Evolutionary conservation across 2,113 vertebrate species (phyloP).

Genomic region (Mesocricetus auratus): DNA sequence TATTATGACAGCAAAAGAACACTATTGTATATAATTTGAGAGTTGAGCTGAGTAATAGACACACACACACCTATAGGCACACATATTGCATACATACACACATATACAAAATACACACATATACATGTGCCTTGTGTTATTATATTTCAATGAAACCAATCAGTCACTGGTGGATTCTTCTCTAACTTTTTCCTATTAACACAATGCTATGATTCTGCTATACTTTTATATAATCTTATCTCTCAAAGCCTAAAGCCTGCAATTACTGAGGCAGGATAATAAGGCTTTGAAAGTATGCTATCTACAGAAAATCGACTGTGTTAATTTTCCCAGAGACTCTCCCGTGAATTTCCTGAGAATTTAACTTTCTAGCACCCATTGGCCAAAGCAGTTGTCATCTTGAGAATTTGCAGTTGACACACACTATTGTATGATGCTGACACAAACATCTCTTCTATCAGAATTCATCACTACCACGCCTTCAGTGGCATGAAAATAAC

Average conservation of each 20-base stretch:
- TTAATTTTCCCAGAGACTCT: conserved; percentile 64
- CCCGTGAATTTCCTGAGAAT: conserved; percentile 63
- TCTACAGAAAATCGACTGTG: conserved; percentile 75
- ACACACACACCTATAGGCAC: too few species aligned
- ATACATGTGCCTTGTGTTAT: not conserved
- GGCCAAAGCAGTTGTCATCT: not conserved
- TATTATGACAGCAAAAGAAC: not conserved
- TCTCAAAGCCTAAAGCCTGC: conserved; percentile 63
- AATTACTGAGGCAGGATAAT: conserved; percentile 71
- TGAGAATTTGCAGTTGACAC: not conserved
- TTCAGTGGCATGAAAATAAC: not conserved
- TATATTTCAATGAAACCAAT: not conserved
- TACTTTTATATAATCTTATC: conserved; percentile 64
- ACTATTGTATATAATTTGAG: not conserved
- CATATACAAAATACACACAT: not conserved
- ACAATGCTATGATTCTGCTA: conserved; percentile 43
- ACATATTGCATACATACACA: not conserved
- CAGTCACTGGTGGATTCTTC: not conserved
- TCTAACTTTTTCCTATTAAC: conserved; percentile 34
- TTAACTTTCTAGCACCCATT: conserved; percentile 49
- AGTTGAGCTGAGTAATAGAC: not conserved
- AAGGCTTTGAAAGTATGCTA: conserved; percentile 58
- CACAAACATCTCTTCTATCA: not conserved
- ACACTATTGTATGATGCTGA: not conserved
- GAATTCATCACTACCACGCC: not conserved